phyloP scores from a whole-genome alignment of 2,888 invertebrate species.

The Elysia crispata region DNA sequence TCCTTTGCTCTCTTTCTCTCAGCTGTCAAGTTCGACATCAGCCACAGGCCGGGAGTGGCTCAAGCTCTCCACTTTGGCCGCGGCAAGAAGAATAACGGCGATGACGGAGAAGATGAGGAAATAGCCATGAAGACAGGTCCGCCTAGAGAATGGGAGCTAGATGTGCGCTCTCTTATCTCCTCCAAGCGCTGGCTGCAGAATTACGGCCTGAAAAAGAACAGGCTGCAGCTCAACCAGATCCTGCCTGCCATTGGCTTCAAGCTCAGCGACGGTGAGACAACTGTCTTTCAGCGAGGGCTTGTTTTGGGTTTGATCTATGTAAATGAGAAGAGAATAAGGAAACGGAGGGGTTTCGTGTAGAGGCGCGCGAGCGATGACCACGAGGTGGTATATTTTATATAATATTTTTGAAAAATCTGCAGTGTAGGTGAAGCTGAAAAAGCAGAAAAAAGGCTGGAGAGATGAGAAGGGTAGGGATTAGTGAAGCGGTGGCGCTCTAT shows the following conservation, averaged over 20 bases:
- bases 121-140: slow-evolving; percentile 60
- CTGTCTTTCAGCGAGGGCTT: background rate
- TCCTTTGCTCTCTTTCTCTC: slow-evolving; percentile 48
- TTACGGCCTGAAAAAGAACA: slow-evolving; percentile 73
- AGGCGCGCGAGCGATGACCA: too few species aligned
- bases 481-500: too few species aligned
- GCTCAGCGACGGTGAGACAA: slow-evolving; percentile 70
- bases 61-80: too few species aligned
- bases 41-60: slow-evolving; percentile 24
- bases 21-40: slow-evolving; percentile 69
- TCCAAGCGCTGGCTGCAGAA: slow-evolving; percentile 74
- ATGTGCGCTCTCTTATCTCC: slow-evolving; percentile 70
- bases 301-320: too few species aligned
- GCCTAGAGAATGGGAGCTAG: slow-evolving; percentile 72
- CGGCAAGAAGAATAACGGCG: background rate
- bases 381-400: too few species aligned
- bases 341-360: too few species aligned
- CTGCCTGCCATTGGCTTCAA: slow-evolving; percentile 75
- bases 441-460: too few species aligned
- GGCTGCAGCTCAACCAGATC: slow-evolving; percentile 70
- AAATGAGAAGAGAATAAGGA: too few species aligned
- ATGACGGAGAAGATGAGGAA: slow-evolving; percentile 39
- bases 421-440: too few species aligned
- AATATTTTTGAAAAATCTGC: too few species aligned
- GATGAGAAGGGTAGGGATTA: too few species aligned